phyloP scores from a whole-genome alignment of 2,888 invertebrate genomes.

The Erpobdella octoculata region DNA sequence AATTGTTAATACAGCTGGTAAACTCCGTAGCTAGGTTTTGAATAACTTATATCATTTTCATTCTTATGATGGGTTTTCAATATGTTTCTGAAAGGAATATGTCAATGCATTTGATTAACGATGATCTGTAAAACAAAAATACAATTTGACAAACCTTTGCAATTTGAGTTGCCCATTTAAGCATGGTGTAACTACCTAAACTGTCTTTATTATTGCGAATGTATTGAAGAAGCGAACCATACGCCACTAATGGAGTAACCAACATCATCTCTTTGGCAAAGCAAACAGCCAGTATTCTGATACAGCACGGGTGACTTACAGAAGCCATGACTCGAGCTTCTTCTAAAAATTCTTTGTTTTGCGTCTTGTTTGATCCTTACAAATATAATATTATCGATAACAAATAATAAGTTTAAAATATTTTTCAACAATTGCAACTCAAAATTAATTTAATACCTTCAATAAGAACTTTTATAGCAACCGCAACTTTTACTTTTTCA shows the following conservation, averaged over 20 bases:
- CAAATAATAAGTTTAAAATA: not conserved
- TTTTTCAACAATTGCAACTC: no score
- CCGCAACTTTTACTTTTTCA: slow-evolving; percentile 64
- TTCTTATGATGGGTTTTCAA: no score
- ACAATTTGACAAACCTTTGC: no score
- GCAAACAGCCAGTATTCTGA: slow-evolving; percentile 85
- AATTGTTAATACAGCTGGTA: no score
- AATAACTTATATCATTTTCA: no score
- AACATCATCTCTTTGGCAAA: slow-evolving; percentile 87
- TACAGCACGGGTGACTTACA: slow-evolving; percentile 84
- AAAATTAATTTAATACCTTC: slow-evolving; percentile 57
- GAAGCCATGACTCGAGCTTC: slow-evolving; percentile 97
- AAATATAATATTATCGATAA: not conserved
- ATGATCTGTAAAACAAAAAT: no score
- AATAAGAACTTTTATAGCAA: slow-evolving; percentile 92
- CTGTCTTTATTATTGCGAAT: slow-evolving; percentile 70
- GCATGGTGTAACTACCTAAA: slow-evolving; percentile 81
- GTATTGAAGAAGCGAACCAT: slow-evolving; percentile 89
- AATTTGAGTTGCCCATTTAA: slow-evolving; percentile 97
- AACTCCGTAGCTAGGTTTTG: no score
- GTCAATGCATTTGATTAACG: no score
- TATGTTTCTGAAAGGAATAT: no score
- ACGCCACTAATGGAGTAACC: slow-evolving; percentile 91
- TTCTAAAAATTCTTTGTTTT: slow-evolving; percentile 81
- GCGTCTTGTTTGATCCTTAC: slow-evolving; percentile 58